phyloP scores from a whole-genome alignment of 2,113 vertebrate genomes.

The Lampris incognitus region DNA sequence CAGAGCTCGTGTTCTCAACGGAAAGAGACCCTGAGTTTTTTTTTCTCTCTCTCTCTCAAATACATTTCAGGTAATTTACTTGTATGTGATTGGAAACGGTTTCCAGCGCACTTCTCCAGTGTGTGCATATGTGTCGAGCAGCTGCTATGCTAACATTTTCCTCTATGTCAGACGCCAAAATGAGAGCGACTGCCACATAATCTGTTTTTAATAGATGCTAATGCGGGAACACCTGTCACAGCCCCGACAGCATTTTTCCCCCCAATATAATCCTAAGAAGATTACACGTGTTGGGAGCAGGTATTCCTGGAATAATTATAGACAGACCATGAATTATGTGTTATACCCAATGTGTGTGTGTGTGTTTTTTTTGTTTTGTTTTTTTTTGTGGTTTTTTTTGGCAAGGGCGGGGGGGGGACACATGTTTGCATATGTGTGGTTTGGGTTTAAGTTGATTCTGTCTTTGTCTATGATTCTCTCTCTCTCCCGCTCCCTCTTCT shows the following conservation, averaged over 20 bases:
- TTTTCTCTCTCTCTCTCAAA: no score
- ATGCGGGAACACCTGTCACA: conserved; percentile 95
- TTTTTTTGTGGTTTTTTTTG: no score
- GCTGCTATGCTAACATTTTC: conserved; percentile 53
- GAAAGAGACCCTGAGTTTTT: no score
- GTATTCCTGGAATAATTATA: conserved; percentile 89
- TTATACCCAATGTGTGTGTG: conserved; percentile 49
- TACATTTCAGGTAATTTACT: not conserved
- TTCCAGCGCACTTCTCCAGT: conserved; percentile 26
- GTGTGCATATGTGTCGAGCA: conserved; percentile 29
- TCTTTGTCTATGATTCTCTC: not conserved
- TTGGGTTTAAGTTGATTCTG: conserved; percentile 13
- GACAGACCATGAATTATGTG: conserved; percentile 62
- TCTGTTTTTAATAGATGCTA: conserved; percentile 83
- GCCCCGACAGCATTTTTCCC: conserved; percentile 85
- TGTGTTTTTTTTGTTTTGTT: conserved; percentile 27
- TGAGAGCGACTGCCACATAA: conserved; percentile 76
- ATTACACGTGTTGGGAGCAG: conserved; percentile 97
- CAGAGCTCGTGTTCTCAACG: conserved; percentile 10
- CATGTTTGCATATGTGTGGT: not conserved
- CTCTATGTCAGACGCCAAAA: conserved; percentile 61
- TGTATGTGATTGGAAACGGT: conserved; percentile 51
- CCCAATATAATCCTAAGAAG: conserved; percentile 92
- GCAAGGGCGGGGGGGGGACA: no score
- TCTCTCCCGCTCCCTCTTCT: not conserved